Evolutionary conservation across 2,113 vertebrate species (phyloP), one percentile per base, ranked within the genome.

Genomic region (Gallinago media): DNA sequence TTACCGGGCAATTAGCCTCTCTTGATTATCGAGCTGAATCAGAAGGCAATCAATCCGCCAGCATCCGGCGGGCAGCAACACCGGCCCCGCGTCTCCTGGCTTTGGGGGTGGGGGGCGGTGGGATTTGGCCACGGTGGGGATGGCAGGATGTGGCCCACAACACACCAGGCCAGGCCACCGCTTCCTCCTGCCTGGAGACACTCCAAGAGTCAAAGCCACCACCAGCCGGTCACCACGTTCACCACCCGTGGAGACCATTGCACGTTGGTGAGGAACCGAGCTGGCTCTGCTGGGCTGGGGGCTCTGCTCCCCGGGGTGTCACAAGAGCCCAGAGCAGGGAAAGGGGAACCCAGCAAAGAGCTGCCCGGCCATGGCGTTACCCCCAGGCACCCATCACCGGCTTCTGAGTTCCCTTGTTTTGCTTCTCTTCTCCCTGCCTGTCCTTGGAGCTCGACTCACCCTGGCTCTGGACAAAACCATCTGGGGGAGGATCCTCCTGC

Each of bases 1-100:
- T 66, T 78, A 77, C 89, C 7, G 5, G 58, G 49, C 94, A 92
- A 92, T 94, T 92, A 91, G 76, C 3, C 1, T 58, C 49, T 92
- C 83, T 65, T 92, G 77, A 82, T 95, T 78, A 87, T 36, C 21
- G 68, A 61, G 25, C 58, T 88, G 92, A 83, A 95, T 94, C 96
- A 90, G 88, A 85, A 83, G 78, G 72, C 88, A 86, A 86, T 78
- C 86, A 55, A 68, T 67, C 61, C 1, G 0, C 58, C 79, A 84
- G 91, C 92, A 95, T 94, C 90, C 82, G 63, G 68, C 66, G 1
- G 79, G 79, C 76, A 59, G 49, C 3, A 38, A 59, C 44, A 2
- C 65, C 0, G 0, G 42, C 71, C 63, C 29, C 0, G 0, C 0
- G 1, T 34, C 80, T 61, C 82, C 75, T 11, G 67, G 66, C 71